These are phyloP conservation scores for Perca flavescens DNA, from an alignment of 2,113 vertebrate genomes.

Conservation along the genomic window DNA sequence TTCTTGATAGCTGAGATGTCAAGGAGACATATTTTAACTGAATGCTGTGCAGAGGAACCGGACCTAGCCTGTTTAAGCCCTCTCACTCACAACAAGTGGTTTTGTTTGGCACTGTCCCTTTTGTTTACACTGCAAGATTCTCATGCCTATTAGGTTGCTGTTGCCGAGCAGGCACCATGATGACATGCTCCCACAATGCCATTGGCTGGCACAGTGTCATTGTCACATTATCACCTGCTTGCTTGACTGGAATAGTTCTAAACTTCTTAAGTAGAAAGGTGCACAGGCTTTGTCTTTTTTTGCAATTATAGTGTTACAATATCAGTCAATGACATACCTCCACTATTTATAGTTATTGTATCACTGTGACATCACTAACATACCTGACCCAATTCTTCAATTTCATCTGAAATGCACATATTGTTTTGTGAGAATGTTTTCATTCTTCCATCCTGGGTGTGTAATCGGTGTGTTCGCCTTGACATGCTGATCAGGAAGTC, in stretches of 20 bases:
- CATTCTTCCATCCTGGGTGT: background rate
- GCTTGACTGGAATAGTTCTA: background rate
- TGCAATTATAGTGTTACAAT: background rate
- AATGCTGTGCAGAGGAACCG: constrained; percentile 36
- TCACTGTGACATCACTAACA: constrained; percentile 2
- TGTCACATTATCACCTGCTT: constrained; percentile 29
- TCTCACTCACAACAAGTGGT: constrained; percentile 47
- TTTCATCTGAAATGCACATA: background rate
- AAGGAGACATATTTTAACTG: constrained; percentile 10
- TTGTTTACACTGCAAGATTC: constrained; percentile 65
- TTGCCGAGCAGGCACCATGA: constrained; percentile 32
- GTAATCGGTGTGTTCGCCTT: constrained; percentile 12
- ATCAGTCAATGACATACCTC: background rate
- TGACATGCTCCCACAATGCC: constrained; percentile 31
- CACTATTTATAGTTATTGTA: background rate
- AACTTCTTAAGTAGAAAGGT: background rate
- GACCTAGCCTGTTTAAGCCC: constrained; percentile 49
- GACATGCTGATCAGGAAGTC: constrained; percentile 61
- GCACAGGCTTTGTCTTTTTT: background rate
- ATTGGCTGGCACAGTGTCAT: constrained; percentile 22
- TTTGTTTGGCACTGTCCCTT: constrained; percentile 67
- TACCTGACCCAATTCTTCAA: background rate
- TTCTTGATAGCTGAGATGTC: constrained; percentile 38
- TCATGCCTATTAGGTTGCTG: constrained; percentile 68
- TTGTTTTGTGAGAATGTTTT: background rate